Evolutionary conservation across 2,888 invertebrate species (phyloP).

Genomic region (Zootermopsis nevadensis): DNA sequence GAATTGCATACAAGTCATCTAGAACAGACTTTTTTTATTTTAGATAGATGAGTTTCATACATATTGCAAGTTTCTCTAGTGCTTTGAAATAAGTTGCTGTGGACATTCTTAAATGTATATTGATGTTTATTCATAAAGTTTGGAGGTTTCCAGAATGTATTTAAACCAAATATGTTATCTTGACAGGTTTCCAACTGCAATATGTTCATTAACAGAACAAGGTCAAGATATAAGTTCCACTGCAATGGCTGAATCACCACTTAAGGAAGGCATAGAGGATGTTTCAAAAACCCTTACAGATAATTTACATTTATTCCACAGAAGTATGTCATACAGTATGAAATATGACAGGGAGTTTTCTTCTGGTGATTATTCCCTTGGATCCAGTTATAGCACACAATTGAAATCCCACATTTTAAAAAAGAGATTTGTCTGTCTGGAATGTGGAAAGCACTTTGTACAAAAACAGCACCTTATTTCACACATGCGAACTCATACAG

Average conservation of each 20-base stretch:
- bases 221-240: not conserved
- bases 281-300: not conserved
- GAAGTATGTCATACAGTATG: not conserved
- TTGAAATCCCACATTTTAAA: not conserved
- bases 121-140: too few species aligned
- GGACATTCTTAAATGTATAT: too few species aligned
- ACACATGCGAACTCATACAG: conserved; percentile 35
- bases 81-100: too few species aligned
- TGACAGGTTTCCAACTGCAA: conserved; percentile 6
- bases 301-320: not conserved
- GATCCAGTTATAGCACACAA: not conserved
- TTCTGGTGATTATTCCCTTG: not conserved
- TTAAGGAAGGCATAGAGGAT: not conserved
- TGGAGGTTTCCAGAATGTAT: too few species aligned
- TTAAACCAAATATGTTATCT: not conserved
- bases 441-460: conserved; percentile 33
- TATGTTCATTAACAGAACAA: not conserved
- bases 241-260: not conserved
- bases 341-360: not conserved
- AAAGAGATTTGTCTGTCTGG: conserved; percentile 25
- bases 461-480: conserved; percentile 36
- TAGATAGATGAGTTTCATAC: too few species aligned
- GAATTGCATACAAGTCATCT: too few species aligned
- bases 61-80: too few species aligned
- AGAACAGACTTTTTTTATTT: too few species aligned